Percentiles rank a stretch among this genome's conserved stretches.
Evolutionary conservation across 2,797 vertebrate genomes (phyloP).

Genomic region (Trematomus bernacchii): DNA sequence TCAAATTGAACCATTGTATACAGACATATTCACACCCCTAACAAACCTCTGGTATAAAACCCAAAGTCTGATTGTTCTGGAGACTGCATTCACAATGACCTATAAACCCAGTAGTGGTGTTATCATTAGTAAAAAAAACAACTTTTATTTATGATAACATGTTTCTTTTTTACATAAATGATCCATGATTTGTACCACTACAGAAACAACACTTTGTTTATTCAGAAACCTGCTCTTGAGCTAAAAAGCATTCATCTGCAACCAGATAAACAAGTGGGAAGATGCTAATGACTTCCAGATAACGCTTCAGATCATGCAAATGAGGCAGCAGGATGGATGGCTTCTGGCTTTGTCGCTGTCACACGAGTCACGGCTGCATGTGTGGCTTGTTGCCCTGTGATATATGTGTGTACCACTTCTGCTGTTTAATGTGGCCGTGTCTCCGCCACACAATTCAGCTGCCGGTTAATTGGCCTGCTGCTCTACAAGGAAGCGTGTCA

Average conservation of each 20-base stretch:
- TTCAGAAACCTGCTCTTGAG: conserved; percentile 46
- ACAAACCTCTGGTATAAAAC: not conserved
- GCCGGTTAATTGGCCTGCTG: conserved; percentile 81
- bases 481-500: conserved; percentile 84
- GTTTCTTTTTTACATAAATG: conserved; percentile 35
- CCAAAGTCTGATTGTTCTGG: conserved; percentile 3
- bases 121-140: conserved; percentile 23
- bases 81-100: conserved; percentile 25
- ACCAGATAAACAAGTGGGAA: conserved; percentile 75
- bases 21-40: too few species aligned
- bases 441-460: conserved; percentile 84
- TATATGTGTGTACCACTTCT: conserved; percentile 57
- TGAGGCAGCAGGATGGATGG: conserved; percentile 62
- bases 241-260: conserved; percentile 64
- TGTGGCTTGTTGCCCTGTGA: conserved; percentile 60
- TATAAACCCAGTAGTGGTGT: conserved; percentile 21
- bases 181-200: conserved; percentile 37
- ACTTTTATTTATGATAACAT: conserved; percentile 9
- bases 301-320: conserved; percentile 70
- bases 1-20: too few species aligned
- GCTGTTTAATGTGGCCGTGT: conserved; percentile 66
- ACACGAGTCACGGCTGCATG: conserved; percentile 64
- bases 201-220: conserved; percentile 57
- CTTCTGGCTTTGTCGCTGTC: conserved; percentile 71
- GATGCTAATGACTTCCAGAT: conserved; percentile 76